phyloP scores from a whole-genome alignment of 2,113 vertebrate species.

The Sphaerodactylus townsendi region DNA sequence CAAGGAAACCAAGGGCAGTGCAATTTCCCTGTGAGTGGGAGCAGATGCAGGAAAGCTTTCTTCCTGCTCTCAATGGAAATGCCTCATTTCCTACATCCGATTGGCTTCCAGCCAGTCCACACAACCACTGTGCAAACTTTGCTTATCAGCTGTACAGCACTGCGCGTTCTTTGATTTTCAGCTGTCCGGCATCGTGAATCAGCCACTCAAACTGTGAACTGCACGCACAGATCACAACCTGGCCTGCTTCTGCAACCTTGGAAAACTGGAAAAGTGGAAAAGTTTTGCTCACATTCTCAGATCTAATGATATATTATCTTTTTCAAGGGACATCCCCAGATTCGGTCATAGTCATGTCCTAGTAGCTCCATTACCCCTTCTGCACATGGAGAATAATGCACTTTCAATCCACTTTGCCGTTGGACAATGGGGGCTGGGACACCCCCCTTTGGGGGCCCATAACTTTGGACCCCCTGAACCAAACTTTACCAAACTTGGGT shows the following conservation, averaged over 20 bases:
- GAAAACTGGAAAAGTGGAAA: not conserved
- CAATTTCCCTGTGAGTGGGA: not conserved
- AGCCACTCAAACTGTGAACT: not conserved
- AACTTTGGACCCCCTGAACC: no score
- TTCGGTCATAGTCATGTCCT: no score
- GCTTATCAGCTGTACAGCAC: not conserved
- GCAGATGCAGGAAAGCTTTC: not conserved
- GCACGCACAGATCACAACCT: not conserved
- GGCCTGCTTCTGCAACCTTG: not conserved
- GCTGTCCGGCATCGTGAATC: not conserved
- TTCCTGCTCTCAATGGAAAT: not conserved
- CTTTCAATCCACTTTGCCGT: no score
- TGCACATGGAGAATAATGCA: no score
- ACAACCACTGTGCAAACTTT: not conserved
- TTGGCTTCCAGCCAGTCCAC: not conserved
- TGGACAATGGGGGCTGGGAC: no score
- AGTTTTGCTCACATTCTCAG: not conserved
- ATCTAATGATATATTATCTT: no score
- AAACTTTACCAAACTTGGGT: no score
- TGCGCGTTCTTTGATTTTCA: not conserved
- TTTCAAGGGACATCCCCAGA: no score
- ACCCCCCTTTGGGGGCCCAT: no score
- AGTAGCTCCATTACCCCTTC: no score
- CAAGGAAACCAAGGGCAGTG: not conserved
- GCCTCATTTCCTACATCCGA: constrained; percentile 5